Evolutionary conservation across 2,113 vertebrate species (phyloP).

Genomic region (Sula dactylatra): DNA sequence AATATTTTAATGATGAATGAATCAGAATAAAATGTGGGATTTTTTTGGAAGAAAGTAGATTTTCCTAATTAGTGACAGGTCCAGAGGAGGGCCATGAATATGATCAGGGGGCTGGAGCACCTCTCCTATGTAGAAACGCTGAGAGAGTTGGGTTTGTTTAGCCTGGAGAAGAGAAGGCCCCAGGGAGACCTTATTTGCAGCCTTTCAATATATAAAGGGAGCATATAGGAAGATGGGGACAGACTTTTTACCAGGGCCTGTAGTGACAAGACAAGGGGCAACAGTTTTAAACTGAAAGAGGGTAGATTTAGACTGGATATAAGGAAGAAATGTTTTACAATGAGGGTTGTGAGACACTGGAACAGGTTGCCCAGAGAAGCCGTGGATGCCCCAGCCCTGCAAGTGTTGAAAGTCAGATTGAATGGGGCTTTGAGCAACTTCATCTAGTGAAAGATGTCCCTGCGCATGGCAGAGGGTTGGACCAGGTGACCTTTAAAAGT

Average conservation of each 20-base stretch:
- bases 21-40: neutral
- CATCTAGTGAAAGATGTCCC: neutral
- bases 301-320: neutral
- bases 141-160: neutral
- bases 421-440: neutral
- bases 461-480: neutral
- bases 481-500: neutral
- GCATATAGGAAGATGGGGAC: neutral
- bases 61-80: neutral
- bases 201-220: neutral
- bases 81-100: neutral
- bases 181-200: neutral
- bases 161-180: neutral
- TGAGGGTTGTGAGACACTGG: neutral
- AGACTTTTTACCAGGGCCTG: neutral
- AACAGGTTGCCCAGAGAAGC: neutral
- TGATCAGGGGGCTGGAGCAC: neutral
- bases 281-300: neutral
- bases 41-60: neutral
- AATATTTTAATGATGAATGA: neutral
- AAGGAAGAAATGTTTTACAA: neutral
- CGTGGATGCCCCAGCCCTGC: neutral
- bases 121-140: neutral
- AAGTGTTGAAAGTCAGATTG: neutral
- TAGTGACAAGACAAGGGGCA: neutral